Conservation (phyloP, 2,888 invertebrate species). For the Tenodera sinensis region DNA sequence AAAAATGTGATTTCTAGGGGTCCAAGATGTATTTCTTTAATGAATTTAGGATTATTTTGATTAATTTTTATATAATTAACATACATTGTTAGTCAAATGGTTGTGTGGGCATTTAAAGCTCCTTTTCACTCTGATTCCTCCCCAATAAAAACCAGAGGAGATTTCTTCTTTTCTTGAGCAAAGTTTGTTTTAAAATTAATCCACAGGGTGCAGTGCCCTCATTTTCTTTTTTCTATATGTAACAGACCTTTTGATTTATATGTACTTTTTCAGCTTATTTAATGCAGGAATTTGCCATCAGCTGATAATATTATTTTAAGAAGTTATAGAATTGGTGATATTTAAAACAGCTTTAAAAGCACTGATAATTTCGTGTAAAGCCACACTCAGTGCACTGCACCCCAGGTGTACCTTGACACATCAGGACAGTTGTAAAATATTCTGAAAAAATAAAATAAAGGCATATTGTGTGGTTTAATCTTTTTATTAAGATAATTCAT, state of each 20-base stretch:
- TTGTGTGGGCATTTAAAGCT: background rate
- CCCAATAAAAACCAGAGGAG: background rate
- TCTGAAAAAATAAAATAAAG: slow-evolving; percentile 13
- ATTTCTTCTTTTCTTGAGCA: background rate
- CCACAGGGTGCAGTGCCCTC: background rate
- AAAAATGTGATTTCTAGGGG: background rate
- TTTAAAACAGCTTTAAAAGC: background rate
- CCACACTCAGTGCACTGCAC: background rate
- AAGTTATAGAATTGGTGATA: background rate
- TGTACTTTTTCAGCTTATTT: background rate
- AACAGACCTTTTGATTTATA: background rate
- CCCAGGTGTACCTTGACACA: slow-evolving; percentile 10
- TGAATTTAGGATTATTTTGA: background rate
- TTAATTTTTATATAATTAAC: background rate
- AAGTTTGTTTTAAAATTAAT: background rate
- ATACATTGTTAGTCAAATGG: background rate
- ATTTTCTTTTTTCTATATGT: background rate
- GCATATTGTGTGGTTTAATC: slow-evolving; percentile 10
- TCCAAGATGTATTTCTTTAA: background rate
- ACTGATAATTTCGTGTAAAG: background rate
- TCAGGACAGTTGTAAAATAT: slow-evolving; percentile 6
- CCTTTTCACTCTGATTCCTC: background rate
- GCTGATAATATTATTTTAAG: background rate
- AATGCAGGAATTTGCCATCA: background rate
- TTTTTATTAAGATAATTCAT: background rate